These are phyloP conservation scores for Neolamprologus tretocephalus DNA, from an alignment of 2,113 vertebrate species.

Conservation along the genomic window DNA sequence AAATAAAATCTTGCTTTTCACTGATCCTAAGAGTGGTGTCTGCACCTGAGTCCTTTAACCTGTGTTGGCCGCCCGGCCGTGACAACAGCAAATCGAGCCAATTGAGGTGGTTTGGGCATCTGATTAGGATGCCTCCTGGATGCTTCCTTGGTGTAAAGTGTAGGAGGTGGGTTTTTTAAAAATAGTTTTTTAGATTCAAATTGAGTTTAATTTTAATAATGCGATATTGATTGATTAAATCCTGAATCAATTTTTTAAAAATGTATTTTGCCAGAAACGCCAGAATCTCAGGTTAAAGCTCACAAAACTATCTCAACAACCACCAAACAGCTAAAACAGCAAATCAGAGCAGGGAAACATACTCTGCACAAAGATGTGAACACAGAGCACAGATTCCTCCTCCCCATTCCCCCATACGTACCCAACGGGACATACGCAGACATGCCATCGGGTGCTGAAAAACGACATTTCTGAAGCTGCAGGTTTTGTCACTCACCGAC, in stretches of 20 bases:
- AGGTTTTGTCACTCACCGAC: neutral
- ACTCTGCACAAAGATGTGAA: neutral
- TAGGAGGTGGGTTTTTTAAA: neutral
- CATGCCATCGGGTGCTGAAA: neutral
- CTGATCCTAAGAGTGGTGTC: neutral
- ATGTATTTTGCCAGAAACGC: neutral
- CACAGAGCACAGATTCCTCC: neutral
- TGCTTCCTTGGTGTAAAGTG: neutral
- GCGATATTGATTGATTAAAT: neutral
- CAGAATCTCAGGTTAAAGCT: neutral
- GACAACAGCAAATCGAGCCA: neutral
- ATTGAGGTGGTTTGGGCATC: neutral
- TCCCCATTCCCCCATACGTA: neutral
- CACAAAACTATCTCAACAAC: neutral
- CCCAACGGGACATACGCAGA: neutral
- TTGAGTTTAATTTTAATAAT: neutral
- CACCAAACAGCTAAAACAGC: neutral
- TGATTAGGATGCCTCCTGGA: neutral
- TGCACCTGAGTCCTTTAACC: neutral
- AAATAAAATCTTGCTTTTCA: neutral
- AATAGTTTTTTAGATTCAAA: neutral
- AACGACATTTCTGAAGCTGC: neutral
- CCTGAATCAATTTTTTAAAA: neutral
- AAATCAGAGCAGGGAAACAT: neutral
- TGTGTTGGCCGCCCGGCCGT: neutral